Conservation (phyloP, 2,797 vertebrate genomes). For the Atherinosoma microstoma region DNA sequence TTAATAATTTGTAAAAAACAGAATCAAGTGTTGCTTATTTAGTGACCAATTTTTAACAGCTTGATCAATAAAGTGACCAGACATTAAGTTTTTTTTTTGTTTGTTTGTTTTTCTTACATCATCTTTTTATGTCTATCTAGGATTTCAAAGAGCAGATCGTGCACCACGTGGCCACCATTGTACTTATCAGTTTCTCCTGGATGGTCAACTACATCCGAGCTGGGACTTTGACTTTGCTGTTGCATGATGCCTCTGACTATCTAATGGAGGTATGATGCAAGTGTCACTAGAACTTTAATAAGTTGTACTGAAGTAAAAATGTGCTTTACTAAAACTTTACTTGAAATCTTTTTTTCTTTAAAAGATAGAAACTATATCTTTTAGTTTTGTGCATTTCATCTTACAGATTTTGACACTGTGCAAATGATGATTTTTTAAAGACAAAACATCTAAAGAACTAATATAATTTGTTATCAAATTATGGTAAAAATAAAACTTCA, state of each 20-base stretch:
- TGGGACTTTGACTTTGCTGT: slow-evolving; percentile 93
- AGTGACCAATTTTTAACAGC: slow-evolving; percentile 51
- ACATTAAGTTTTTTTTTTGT: slow-evolving; percentile 4
- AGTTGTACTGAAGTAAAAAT: neutral
- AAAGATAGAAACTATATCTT: too few relatives aligned
- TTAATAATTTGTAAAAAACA: slow-evolving; percentile 63
- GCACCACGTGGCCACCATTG: slow-evolving; percentile 93
- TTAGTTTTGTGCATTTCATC: neutral
- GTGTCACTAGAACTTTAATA: neutral
- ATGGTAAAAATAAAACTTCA: neutral
- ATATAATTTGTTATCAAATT: neutral
- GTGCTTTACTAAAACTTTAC: neutral
- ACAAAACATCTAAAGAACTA: neutral
- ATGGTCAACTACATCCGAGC: slow-evolving; percentile 93
- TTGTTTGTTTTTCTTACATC: neutral
- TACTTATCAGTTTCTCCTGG: slow-evolving; percentile 96
- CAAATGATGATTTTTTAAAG: neutral
- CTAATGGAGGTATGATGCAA: slow-evolving; percentile 89
- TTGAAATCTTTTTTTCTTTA: neutral
- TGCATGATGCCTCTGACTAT: slow-evolving; percentile 93
- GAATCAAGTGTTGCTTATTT: slow-evolving; percentile 18
- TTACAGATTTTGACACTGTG: neutral
- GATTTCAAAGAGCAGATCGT: slow-evolving; percentile 96
- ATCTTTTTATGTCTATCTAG: slow-evolving; percentile 64
- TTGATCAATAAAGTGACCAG: slow-evolving; percentile 66